Conservation (phyloP, 2,888 invertebrate species). For the Acutogordius australiensis region DNA sequence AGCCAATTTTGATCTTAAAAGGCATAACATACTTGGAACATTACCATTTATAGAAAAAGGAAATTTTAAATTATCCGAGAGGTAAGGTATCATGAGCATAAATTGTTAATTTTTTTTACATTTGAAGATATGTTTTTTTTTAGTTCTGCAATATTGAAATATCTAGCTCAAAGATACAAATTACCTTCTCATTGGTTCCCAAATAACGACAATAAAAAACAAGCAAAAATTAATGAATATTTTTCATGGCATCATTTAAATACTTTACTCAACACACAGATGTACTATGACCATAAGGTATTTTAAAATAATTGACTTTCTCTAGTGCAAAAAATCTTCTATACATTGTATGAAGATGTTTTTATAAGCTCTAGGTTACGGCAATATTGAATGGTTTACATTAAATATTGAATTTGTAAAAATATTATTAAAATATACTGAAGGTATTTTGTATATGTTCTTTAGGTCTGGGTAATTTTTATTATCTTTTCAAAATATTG, state of each 20-base stretch:
- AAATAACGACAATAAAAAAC: neutral
- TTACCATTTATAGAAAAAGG: neutral
- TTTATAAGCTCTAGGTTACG: no score
- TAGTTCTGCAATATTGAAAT: neutral
- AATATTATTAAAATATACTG: no score
- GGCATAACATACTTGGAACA: neutral
- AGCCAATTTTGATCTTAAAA: neutral
- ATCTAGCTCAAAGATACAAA: neutral
- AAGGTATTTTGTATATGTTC: no score
- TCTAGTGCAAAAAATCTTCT: no score
- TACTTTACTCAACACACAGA: neutral
- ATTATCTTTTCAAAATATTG: no score
- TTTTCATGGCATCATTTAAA: neutral
- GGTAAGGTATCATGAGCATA: no score
- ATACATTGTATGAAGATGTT: no score
- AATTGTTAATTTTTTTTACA: neutral
- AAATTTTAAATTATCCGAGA: neutral
- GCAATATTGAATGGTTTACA: no score
- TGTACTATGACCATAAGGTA: neutral
- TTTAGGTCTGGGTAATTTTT: no score
- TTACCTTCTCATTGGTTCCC: neutral
- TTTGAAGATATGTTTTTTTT: neutral
- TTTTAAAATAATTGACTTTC: no score
- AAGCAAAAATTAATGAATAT: neutral
- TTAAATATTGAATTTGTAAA: no score